phyloP scores from a whole-genome alignment of 2,888 invertebrate species.

The Zhengitettix transpicula region DNA sequence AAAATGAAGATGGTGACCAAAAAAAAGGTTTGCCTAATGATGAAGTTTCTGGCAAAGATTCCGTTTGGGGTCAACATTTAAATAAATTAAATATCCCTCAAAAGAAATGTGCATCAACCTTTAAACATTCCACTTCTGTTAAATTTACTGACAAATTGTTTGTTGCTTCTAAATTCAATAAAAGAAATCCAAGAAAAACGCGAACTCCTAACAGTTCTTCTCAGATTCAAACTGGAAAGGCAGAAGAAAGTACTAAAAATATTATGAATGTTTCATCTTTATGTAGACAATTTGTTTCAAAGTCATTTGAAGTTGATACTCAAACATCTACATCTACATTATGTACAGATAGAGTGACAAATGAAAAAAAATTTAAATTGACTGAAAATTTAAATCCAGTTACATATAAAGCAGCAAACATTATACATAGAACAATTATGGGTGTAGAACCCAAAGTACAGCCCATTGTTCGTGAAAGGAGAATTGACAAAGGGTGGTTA shows the following conservation, averaged over 20 bases:
- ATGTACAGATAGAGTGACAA: no score
- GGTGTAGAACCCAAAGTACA: neutral
- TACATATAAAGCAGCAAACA: slow-evolving; percentile 4
- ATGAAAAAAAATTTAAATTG: no score
- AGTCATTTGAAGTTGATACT: no score
- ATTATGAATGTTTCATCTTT: no score
- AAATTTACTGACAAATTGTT: slow-evolving; percentile 51
- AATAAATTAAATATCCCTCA: slow-evolving; percentile 15
- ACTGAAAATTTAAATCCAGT: neutral
- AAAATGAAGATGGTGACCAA: neutral
- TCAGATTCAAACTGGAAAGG: no score
- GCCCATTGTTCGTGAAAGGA: slow-evolving; percentile 16
- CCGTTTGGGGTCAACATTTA: slow-evolving; percentile 32
- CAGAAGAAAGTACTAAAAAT: neutral
- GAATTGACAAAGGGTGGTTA: slow-evolving; percentile 41
- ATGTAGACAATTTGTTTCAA: no score
- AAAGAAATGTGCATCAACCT: neutral
- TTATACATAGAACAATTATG: slow-evolving; percentile 6
- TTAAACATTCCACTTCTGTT: slow-evolving; percentile 24
- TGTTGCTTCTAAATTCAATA: slow-evolving; percentile 45
- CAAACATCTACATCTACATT: no score
- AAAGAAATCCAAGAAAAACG: slow-evolving; percentile 62
- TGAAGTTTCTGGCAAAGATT: slow-evolving; percentile 5
- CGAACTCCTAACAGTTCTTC: no score
- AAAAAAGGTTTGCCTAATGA: neutral